Evolutionary conservation across 2,888 invertebrate genomes (phyloP).

Genomic region (Acanthosepion lycidas): DNA sequence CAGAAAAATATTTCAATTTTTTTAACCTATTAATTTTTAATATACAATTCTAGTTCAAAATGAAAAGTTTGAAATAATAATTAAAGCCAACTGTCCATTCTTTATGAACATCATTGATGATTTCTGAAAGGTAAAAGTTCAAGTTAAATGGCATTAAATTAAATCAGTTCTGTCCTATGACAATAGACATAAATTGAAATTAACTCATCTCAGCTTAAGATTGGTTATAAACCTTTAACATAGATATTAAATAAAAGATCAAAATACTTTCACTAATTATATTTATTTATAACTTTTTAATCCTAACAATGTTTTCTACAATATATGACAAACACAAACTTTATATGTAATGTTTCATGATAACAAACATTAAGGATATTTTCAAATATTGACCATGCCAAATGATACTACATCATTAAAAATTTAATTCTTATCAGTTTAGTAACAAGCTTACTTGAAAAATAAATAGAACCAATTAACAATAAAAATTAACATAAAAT

Average conservation of each 20-base stretch:
- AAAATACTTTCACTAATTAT: not conserved
- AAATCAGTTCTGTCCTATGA: not conserved
- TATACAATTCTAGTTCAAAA: not conserved
- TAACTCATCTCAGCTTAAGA: not conserved
- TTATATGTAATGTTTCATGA: no score
- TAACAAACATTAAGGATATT: no score
- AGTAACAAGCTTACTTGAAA: no score
- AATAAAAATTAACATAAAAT: no score
- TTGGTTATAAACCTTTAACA: not conserved
- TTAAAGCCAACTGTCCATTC: not conserved
- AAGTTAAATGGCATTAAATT: not conserved
- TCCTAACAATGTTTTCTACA: not conserved
- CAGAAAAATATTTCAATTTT: not conserved
- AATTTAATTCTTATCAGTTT: no score
- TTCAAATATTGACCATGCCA: no score
- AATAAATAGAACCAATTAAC: no score
- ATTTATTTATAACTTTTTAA: not conserved
- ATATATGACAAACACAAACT: not conserved
- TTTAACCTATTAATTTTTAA: not conserved
- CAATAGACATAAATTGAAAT: constrained; percentile 6
- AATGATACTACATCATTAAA: no score
- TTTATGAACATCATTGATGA: not conserved
- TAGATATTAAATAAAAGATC: not conserved
- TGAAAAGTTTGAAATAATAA: not conserved
- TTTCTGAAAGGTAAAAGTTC: not conserved